Conservation (phyloP, 2,797 vertebrate genomes). For the Enteromius anoplus region DNA sequence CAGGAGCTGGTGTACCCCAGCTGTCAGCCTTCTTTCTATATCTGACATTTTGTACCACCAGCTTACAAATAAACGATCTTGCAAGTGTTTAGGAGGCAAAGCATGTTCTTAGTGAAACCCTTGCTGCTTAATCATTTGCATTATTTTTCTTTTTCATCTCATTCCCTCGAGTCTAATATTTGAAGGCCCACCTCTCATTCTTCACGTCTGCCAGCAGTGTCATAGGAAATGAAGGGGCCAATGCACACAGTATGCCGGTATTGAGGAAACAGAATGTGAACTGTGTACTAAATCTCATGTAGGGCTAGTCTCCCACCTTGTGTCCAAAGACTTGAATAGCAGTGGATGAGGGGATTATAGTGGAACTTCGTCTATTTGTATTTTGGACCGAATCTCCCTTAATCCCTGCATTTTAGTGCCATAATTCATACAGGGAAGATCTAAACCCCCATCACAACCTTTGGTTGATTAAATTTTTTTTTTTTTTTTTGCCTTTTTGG, state of each 20-base stretch:
- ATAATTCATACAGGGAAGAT: slow-evolving; percentile 9
- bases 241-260: slow-evolving; percentile 10
- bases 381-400: not conserved
- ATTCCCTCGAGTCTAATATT: slow-evolving; percentile 3
- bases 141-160: slow-evolving; percentile 21
- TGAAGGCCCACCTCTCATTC: not conserved
- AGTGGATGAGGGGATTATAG: slow-evolving; percentile 14
- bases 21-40: slow-evolving; percentile 30
- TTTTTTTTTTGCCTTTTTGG: slow-evolving; percentile 28
- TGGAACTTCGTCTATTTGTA: not conserved
- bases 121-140: slow-evolving; percentile 23
- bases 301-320: slow-evolving; percentile 32
- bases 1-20: slow-evolving; percentile 35
- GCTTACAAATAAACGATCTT: slow-evolving; percentile 32
- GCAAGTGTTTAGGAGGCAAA: slow-evolving; percentile 19
- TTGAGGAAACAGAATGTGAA: slow-evolving; percentile 24
- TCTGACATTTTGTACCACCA: slow-evolving; percentile 37
- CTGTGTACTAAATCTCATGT: not conserved
- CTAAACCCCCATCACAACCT: not conserved
- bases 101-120: slow-evolving; percentile 13
- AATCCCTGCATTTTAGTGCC: slow-evolving; percentile 46
- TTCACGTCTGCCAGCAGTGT: slow-evolving; percentile 12
- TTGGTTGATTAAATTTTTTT: slow-evolving; percentile 14
- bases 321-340: slow-evolving; percentile 45
- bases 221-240: slow-evolving; percentile 6